Percentiles rank a stretch among this genome's conserved stretches.
Conservation (phyloP, 2,797 vertebrate species). For the Bothrops alternatus region DNA sequence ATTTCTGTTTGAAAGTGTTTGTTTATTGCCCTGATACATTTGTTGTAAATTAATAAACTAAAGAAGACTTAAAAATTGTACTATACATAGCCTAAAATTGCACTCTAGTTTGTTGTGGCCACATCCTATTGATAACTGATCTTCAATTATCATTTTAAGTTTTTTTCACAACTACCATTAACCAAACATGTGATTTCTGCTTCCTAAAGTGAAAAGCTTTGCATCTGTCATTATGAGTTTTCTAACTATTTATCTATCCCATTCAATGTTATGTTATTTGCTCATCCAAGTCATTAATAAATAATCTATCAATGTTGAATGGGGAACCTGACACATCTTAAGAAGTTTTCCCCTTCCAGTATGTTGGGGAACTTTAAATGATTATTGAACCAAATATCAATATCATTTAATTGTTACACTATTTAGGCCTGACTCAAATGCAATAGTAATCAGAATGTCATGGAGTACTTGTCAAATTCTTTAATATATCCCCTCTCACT, state of each 20-base stretch:
- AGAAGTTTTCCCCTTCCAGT: neutral
- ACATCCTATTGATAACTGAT: neutral
- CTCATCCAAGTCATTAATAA: neutral
- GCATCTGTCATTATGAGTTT: neutral
- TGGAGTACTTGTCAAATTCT: neutral
- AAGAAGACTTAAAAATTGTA: neutral
- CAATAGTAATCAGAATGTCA: neutral
- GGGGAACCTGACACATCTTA: neutral
- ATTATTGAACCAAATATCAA: neutral
- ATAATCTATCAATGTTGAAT: neutral
- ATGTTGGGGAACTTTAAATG: neutral
- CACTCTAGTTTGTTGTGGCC: neutral
- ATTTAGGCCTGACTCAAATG: neutral
- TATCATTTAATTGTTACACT: neutral
- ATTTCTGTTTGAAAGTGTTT: neutral
- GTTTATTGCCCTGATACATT: neutral
- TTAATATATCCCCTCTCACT: neutral
- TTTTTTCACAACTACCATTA: neutral
- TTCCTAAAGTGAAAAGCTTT: neutral
- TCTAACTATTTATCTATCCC: neutral
- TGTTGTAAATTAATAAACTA: neutral
- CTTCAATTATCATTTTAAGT: neutral
- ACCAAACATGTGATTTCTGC: neutral
- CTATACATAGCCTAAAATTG: neutral
- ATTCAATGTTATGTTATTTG: neutral